Evolutionary conservation across 2,113 vertebrate genomes (phyloP), one percentile per base, ranked within the genome.

Genomic region (Tragulus kanchil): DNA sequence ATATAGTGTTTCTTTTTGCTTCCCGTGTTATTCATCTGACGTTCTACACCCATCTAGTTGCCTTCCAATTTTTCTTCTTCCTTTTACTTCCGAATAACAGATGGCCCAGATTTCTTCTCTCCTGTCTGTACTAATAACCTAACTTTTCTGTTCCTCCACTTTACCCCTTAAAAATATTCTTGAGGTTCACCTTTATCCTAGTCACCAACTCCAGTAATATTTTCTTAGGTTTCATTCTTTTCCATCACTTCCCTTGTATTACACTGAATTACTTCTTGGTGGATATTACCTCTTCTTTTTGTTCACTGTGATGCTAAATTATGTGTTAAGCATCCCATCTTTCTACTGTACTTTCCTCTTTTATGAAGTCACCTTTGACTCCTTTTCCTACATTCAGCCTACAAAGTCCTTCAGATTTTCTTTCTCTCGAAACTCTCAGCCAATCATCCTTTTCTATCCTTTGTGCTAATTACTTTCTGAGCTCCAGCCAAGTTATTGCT

Each of bases 21-120:
- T 95, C 71, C 25, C 13, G 45, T 93, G 48, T 75, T 93, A 12
- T 23, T 89, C 82, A 28, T 90, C 96, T 95, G 94, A 94, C 83
- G 82, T 48, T 94, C 19, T 8, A 82, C 19, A 78, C 84, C 58
- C 42, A 36, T 94, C 58, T 73, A 82, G 16, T 73, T 91, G 23
- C 77, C 89, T 88, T 95, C 50, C 73, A 67, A 15, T 64, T 69
- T 73, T 93, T 88, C 69, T 89, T 67, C 67, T 95, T 95, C 78
- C 25, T 92, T 87, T 89, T 86, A 73, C 73, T 88, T 71, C 42
- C 36, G 90, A 67, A 71, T 73, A 85, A 87, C 81, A 92, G 28
- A 84, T 93, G 64, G 50, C 64, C 54, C 67, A 85, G 16, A 54
- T 90, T 90, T 93, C 84, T 90, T 75, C 92, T 90, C 26, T 42